A percentile compares a stretch with the other conserved stretches of the same genome.
Evolutionary conservation across 2,888 invertebrate genomes (phyloP).

Genomic region (Mamestra brassicae): DNA sequence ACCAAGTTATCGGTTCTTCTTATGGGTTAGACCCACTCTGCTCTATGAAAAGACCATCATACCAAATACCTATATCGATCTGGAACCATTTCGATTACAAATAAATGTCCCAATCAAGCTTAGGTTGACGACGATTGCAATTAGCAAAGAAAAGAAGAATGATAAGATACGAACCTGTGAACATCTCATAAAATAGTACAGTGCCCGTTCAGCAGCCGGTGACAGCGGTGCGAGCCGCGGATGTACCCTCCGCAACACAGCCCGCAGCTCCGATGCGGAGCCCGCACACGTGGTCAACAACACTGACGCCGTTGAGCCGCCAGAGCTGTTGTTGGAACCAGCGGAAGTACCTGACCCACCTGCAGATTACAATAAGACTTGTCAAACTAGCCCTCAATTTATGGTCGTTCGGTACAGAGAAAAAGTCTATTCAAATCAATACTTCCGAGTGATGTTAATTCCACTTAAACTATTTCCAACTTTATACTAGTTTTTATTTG

Average conservation of each 20-base stretch:
- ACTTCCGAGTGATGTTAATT: background rate
- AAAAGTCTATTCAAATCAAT: background rate
- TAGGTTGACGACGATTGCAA: too few species aligned
- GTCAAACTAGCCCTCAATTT: background rate
- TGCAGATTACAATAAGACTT: constrained; percentile 19
- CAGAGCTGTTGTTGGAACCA: constrained; percentile 75
- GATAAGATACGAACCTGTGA: constrained; percentile 91
- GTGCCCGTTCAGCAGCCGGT: constrained; percentile 93
- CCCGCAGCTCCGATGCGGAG: constrained; percentile 94
- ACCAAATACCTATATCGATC: too few species aligned
- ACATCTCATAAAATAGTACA: constrained; percentile 98
- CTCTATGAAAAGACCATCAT: too few species aligned
- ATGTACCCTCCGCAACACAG: constrained; percentile 92
- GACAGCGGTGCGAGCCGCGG: constrained; percentile 91
- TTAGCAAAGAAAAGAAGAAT: background rate
- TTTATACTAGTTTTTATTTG: background rate
- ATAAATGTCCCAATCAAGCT: too few species aligned
- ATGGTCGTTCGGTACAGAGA: background rate
- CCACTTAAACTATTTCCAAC: background rate
- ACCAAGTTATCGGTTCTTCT: too few species aligned
- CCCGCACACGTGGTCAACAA: constrained; percentile 97
- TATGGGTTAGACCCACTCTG: too few species aligned
- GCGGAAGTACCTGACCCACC: constrained; percentile 79
- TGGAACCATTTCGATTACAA: too few species aligned
- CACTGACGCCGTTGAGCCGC: constrained; percentile 81